Base-by-base conservation (phyloP, 2,888 invertebrate species). In the Dynastes tityus region DNA sequence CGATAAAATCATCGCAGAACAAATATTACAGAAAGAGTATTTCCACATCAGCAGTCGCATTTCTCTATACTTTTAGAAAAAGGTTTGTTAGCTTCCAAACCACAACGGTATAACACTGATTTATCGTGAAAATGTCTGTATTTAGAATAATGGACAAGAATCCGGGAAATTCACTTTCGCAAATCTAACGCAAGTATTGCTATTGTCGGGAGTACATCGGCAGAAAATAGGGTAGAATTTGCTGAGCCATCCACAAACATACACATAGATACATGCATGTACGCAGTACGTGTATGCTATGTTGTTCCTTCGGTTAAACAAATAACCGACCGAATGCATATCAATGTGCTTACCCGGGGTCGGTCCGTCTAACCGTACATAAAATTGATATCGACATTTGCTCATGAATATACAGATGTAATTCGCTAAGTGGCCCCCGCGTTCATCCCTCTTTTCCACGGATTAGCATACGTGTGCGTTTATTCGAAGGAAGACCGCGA, bases 341-440 rank as follows among this genome's bases (percentile, higher is more conserved):
- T 82, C 83, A 83, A 83, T 83, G 73, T 74, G 73, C 61, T 61
- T 45, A 22, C 61, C 27, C 73, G 80, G 55, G 80, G 77, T 78
- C 80, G 80, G 77, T 78, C 80, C 79, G 71, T 79, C 80, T 81
- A 82, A 82, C 82, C 82, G 80, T 82, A 82, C 83, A 81, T 82
- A 81, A 83, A 82, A 83, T 83, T 83, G 81, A 82, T 82, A 82
- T 82, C 82, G 82, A 82, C 82, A 80, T 80, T 78, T 78, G 68
- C 83, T 84, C 84, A 84, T 84, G 84, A 84, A 84, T 84, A 84
- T 83, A 82, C 83, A 83, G 83, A 84, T 84, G 84, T 82, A 84
- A 84, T 84, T 83, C 82, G 82, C 81, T 83, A 83, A 83, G 83
- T 83, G 82, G 73, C 64, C 73, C 49, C 61, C 61, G 73, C 16